Base-by-base conservation (phyloP, 2,888 invertebrate species). In the Muschampia plurimacula region DNA sequence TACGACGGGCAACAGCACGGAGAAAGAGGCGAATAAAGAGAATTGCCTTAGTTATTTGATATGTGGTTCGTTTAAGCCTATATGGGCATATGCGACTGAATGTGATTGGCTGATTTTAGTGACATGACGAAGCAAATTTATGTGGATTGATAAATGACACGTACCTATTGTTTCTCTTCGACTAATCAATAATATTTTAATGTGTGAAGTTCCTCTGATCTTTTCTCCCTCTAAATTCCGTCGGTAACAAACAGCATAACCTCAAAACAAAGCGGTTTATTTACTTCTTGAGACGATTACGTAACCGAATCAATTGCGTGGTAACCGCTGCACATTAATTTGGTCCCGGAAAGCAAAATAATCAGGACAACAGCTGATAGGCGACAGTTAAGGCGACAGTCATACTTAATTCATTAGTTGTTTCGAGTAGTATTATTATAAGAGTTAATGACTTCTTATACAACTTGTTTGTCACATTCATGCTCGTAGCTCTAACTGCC, bases 211-310 rank as follows among this genome's bases (percentile, higher is more conserved):
- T n/a, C n/a, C n/a, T n/a, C 6, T 39, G 6, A 5, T 39, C 2
- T 49, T n/a, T 6, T 49, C n/a, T 49, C n/a, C 1, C 5, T 5
- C 49, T 49, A 2, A 6, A 12, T n/a, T 49, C 4, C 1, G 49
- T 6, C 2, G n/a, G 49, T n/a, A 49, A n/a, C 7, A n/a, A 49
- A 49, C 81, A 83, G 74, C 77, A 78, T 81, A 84, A 83, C 85
- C 85, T 87, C 85, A 78, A 84, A 86, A 86, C 86, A 84, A 86
- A 87, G 83, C 83, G 78, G 79, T 78, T 84, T 83, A 87, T 86
- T 87, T 86, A 86, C 83, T 84, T 80, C 80, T 80, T 79, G 72
- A 80, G 81, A 82, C 83, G 81, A 86, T 90, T 88, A 84, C 86
- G 87, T 88, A 89, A 90, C 77, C 76, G 77, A 76, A 79, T 82